Base-by-base conservation (phyloP, 2,888 invertebrate species). In the Agonopterix subpropinquella region DNA sequence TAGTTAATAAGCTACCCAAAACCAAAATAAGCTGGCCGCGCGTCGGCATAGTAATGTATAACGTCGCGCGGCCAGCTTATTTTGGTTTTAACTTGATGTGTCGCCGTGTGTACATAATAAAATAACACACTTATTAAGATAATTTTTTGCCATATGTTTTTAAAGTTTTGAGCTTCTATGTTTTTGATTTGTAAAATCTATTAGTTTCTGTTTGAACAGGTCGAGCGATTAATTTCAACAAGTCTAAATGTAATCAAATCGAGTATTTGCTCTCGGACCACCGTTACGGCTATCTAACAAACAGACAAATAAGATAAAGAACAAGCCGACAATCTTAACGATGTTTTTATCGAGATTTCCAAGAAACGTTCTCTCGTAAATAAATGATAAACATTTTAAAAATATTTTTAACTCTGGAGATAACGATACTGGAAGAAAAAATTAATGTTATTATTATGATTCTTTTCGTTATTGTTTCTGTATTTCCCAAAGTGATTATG, bases 341-440 rank as follows among this genome's bases (percentile, higher is more conserved):
- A 77, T 62, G 46, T 64, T 67, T 70, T 82, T 84, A 83, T 82
- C 81, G 69, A 65, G 61, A 75, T 73, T 78, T 68, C 70, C 59
- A 65, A 64, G 68, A 67, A 73, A 68, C 69, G 61, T 61, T 62
- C 54, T 54, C 54, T 59, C 56, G 44, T 41, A 53, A 50, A 57
- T 44, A 51, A 46, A 43, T 11, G 5, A 47, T 28, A 46, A 49
- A 47, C 47, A 49, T 39, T 39, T 28, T 2, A 11, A 28, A 48
- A 39, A 43, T 47, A 43, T n/a, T 46, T 39, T 45, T 39, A n/a
- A n/a, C 4, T 9, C 39, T 9, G 10, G 10, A 37, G 9, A 39
- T n/a, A 39, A 39, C 11, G 9, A 43, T 10, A 9, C 2, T 8
- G 15, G 15, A 9, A 10, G n/a, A 10, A 9, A 15, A 13, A 43